A percentile compares a stretch with the other conserved stretches of the same genome.
These are phyloP conservation scores for Chondrosia reniformis DNA, from an alignment of 37 sponge, comb jelly and placozoan species.

Conservation along the genomic window DNA sequence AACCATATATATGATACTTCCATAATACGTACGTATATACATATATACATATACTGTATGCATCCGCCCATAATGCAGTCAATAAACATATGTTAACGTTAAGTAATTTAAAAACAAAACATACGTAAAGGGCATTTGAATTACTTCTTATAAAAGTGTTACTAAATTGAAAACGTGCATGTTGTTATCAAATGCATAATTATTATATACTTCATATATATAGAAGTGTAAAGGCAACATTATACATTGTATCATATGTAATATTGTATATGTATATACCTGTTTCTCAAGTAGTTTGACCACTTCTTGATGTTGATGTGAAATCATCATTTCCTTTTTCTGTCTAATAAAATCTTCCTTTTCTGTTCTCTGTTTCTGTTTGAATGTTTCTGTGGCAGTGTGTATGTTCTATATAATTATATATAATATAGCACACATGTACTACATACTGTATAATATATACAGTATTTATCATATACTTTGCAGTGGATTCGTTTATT, in stretches of 20 bases:
- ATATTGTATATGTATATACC: constrained; percentile 5
- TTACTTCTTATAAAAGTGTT: no score
- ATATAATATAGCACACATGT: no score
- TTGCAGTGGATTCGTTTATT: no score
- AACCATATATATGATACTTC: no score
- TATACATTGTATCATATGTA: neutral
- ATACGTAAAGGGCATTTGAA: no score
- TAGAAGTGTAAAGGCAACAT: neutral
- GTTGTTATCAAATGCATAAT: neutral
- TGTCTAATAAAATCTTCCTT: constrained; percentile 47
- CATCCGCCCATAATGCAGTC: neutral
- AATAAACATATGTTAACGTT: no score
- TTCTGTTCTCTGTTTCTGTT: constrained; percentile 33
- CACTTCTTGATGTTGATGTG: constrained; percentile 66
- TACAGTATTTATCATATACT: no score
- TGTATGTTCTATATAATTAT: constrained; percentile 90
- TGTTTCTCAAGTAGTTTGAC: constrained; percentile 61
- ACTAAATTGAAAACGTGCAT: no score
- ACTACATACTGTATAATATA: no score
- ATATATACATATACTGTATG: neutral
- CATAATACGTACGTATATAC: no score
- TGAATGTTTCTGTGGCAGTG: constrained; percentile 45
- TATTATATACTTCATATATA: neutral
- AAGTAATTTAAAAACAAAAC: no score
- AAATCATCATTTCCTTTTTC: constrained; percentile 57